A percentile compares a stretch with the other conserved stretches of the same genome.
Conservation (phyloP, 2,113 vertebrate species). For the Columbina picui region DNA sequence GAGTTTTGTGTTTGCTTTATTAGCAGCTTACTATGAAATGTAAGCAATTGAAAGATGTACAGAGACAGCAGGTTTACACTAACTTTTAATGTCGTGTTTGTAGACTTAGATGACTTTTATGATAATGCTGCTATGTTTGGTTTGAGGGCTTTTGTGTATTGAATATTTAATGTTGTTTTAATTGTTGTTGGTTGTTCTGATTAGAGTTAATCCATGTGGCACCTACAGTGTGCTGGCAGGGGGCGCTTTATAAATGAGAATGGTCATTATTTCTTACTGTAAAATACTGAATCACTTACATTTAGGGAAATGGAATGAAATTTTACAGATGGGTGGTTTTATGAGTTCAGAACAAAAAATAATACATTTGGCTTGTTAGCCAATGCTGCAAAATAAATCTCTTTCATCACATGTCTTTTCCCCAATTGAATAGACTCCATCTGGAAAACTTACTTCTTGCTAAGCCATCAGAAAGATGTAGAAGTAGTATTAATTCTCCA, state of each 20-base stretch:
- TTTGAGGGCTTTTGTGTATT: neutral
- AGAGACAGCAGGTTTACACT: constrained; percentile 26
- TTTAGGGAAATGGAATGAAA: constrained; percentile 34
- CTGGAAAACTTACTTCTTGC: neutral
- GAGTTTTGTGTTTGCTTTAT: neutral
- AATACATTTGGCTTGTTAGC: neutral
- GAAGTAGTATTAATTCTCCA: neutral
- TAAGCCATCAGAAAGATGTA: neutral
- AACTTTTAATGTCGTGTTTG: constrained; percentile 39
- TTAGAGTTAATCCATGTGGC: constrained; percentile 46
- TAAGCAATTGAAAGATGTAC: neutral
- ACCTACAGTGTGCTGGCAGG: constrained; percentile 34
- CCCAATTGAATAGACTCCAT: neutral
- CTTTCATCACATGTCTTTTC: neutral
- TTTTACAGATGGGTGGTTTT: constrained; percentile 47
- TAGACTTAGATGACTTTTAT: constrained; percentile 43
- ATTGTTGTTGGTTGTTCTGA: constrained; percentile 49
- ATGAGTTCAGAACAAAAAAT: constrained; percentile 2
- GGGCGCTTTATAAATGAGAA: constrained; percentile 40
- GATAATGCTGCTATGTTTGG: constrained; percentile 28
- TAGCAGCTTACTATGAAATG: neutral
- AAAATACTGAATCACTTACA: neutral
- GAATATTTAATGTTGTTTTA: constrained; percentile 56
- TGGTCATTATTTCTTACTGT: constrained; percentile 33
- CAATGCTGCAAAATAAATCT: neutral